Percentiles rank a stretch among this genome's conserved stretches.
Evolutionary conservation across 1,140 invertebrate genomes (phyloP).

Genomic region (Hylaeus anthracinus): DNA sequence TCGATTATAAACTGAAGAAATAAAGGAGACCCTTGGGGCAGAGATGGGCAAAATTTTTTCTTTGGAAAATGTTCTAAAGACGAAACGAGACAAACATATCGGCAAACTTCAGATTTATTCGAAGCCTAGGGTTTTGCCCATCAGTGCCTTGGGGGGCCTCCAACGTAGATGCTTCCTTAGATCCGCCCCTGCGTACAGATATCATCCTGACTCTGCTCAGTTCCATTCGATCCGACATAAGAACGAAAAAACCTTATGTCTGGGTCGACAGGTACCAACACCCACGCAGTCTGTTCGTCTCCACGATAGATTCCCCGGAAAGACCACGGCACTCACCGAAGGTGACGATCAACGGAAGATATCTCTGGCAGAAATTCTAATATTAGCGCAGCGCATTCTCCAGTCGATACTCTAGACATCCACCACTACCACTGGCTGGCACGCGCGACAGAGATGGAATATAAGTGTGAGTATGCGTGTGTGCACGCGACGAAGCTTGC

Average conservation of each 20-base stretch:
- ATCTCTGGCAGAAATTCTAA: constrained; percentile 64
- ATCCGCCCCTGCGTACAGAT: too few relatives aligned
- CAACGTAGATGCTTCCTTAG: too few relatives aligned
- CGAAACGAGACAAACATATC: too few relatives aligned
- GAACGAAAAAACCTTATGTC: not conserved
- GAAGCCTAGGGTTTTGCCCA: too few relatives aligned
- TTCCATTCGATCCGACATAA: not conserved
- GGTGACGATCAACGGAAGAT: constrained; percentile 38
- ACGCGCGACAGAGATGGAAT: constrained; percentile 12
- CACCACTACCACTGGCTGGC: constrained; percentile 35
- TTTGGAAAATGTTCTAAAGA: too few relatives aligned
- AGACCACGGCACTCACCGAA: constrained; percentile 30
- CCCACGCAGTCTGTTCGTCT: not conserved
- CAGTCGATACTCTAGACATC: constrained; percentile 62
- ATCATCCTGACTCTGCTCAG: not conserved
- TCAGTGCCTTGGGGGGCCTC: too few relatives aligned
- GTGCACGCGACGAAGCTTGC: not conserved
- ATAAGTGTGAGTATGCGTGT: constrained; percentile 13
- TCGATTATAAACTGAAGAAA: too few relatives aligned
- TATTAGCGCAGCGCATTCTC: constrained; percentile 63
- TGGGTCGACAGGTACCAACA: not conserved
- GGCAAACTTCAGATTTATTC: too few relatives aligned
- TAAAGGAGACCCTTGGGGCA: too few relatives aligned
- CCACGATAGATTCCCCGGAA: not conserved
- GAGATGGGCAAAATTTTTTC: too few relatives aligned